Evolutionary conservation across 2,113 vertebrate genomes (phyloP), one percentile per base, ranked within the genome.

Genomic region (Empidonax alnorum): DNA sequence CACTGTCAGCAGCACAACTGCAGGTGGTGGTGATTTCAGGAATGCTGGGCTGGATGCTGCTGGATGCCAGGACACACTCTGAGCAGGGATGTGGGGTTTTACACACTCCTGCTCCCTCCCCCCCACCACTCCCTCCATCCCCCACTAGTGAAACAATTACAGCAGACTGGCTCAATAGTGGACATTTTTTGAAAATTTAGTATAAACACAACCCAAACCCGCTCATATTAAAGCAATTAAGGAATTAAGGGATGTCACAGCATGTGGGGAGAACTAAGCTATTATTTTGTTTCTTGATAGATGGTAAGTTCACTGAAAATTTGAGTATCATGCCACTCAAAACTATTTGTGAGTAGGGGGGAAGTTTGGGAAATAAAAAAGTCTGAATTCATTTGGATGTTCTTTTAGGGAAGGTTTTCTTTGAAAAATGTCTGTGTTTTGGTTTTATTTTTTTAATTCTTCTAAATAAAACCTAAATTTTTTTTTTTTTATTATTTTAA

Each of bases 181-280:
- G 42, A 14, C 2, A 1, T 63, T 49, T 44, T 10, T 14, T 20
- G 0, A 5, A 55, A 68, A 53, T 3, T 10, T 6, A 4, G 9
- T n/a, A 67, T 49, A 52, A 77, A 78, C 22, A 24, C 47, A 55
- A 27, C 52, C 35, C 53, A 81, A 93, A 93, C 47, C 55, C 28
- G 35, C 79, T 92, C 35, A 6, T 50, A 65, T 86, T 77, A 93
- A 93, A 90, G 56, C 66, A 95, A 93, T 94, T 89, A 94, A 92
- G 61, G 90, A 90, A 94, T 93, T 90, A 90, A 83, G 41, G 65
- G 59, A 89, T 76, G 69, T 68, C 93, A 19, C 89, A 92, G 91
- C 61, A 53, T 63, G 91, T 44, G 73, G 63, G 86, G 33, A 75
- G 44, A 78, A 21, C 11, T 23, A 75, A 75, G 49, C 20, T 89